Evolutionary conservation across 2,888 invertebrate genomes (phyloP).

Genomic region (Drosophila testacea): DNA sequence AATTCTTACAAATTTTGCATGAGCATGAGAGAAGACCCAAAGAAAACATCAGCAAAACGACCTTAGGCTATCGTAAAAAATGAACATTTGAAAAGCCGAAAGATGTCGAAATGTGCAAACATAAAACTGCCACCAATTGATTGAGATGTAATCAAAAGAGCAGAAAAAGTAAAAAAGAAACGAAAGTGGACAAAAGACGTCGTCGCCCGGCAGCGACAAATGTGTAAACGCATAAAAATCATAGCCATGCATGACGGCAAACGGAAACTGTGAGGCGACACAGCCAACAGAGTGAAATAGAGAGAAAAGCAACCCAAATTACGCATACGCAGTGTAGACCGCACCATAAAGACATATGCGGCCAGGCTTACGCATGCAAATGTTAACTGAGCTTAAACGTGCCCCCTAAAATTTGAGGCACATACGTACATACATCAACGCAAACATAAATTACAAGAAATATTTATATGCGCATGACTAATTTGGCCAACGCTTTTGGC

Average conservation of each 20-base stretch:
- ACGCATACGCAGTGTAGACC: constrained; percentile 63
- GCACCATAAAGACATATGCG: constrained; percentile 59
- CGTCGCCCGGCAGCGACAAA: constrained; percentile 32
- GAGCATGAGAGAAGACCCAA: constrained; percentile 41
- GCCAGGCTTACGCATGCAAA: constrained; percentile 61
- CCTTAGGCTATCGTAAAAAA: constrained; percentile 74
- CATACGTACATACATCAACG: constrained; percentile 59
- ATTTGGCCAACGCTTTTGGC: constrained; percentile 61
- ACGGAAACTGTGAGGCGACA: constrained; percentile 17
- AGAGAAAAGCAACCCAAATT: constrained; percentile 37
- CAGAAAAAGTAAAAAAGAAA: constrained; percentile 26
- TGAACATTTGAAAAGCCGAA: constrained; percentile 68
- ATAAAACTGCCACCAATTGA: constrained; percentile 80
- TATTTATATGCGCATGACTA: constrained; percentile 75
- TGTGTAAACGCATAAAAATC: constrained; percentile 66
- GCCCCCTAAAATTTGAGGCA: constrained; percentile 37
- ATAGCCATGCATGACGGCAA: constrained; percentile 43
- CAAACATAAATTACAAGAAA: constrained; percentile 69
- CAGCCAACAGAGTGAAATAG: constrained; percentile 2
- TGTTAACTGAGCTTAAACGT: constrained; percentile 71
- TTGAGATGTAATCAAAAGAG: constrained; percentile 80
- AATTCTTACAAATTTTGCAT: constrained; percentile 71
- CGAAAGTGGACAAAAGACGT: constrained; percentile 23
- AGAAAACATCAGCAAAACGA: constrained; percentile 32
- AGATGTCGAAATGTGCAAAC: constrained; percentile 73